Evolutionary conservation across 2,113 vertebrate species (phyloP).

Genomic region (Grammomys dolichurus): DNA sequence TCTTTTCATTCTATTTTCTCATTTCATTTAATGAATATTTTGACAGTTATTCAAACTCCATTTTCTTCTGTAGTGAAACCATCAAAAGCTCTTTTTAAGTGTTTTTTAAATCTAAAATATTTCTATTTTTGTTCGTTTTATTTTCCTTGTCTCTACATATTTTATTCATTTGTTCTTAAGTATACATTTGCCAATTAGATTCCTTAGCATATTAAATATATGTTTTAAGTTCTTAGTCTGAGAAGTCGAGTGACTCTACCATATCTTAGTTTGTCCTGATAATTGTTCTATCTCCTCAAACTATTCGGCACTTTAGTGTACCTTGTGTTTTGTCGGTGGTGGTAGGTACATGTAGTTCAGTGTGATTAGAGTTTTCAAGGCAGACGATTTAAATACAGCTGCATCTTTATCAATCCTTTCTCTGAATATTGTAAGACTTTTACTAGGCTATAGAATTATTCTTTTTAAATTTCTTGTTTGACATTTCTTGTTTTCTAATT

Average conservation of each 20-base stretch:
- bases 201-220: background rate
- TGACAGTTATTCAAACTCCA: background rate
- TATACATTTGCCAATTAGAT: background rate
- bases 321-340: background rate
- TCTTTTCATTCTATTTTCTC: background rate
- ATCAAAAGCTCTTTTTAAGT: background rate
- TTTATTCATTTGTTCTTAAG: background rate
- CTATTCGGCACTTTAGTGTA: background rate
- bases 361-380: background rate
- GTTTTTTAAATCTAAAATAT: background rate
- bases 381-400: background rate
- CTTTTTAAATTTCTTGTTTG: background rate
- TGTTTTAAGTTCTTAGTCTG: background rate
- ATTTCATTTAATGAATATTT: background rate
- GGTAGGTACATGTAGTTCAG: background rate
- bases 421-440: background rate
- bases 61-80: background rate
- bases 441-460: background rate
- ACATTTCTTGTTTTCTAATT: background rate
- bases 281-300: background rate
- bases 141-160: background rate
- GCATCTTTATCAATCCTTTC: background rate
- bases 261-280: background rate
- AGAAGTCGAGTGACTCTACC: background rate
- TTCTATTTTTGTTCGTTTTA: background rate